Base-by-base conservation (phyloP, 2,888 invertebrate genomes). In the Nephrotoma guestfalica region DNA sequence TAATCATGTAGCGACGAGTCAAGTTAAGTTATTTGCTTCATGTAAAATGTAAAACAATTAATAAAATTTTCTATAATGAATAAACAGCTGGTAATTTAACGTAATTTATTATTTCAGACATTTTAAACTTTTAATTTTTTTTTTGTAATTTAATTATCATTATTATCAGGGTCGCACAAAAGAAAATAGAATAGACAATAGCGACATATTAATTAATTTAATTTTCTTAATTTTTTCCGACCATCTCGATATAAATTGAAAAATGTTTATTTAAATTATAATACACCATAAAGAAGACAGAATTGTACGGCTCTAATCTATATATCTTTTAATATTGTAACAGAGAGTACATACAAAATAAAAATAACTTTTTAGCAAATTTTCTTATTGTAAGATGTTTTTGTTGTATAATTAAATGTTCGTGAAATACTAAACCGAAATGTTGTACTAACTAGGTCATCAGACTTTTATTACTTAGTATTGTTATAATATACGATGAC, bases 351-450 rank as follows among this genome's bases (percentile, higher is more conserved):
- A 71, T 71, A 71, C 71, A 71, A 71, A 71, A 71, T 30, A 71
- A 30, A 71, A 71, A 84, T 84, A 84, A 84, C 84, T 84, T 84
- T 84, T 84, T n/a, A 84, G 84, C 84, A 84, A 84, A 41, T 6
- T 84, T 42, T 51, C 11, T 71, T 30, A 71, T 30, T 71, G 71
- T 71, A 43, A 4, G 6, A 9, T 43, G 43, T 71, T 71, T 18
- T 71, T 18, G 18, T 41, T 84, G 41, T 42, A 84, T 41, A 41
- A 84, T 84, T 84, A 84, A 84, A 84, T 41, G 41, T 13, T 84
- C 84, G 84, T 84, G 84, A 41, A 84, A 84, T 84, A 84, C 41
- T 84, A 84, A 84, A 84, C 84, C 84, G 84, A 84, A 15, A 84
- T 84, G 41, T 41, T 41, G 13, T 5, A 15, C 41, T 41, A 84